Evolutionary conservation across 2,797 vertebrate genomes (phyloP).

Genomic region (Pristis pectinata): DNA sequence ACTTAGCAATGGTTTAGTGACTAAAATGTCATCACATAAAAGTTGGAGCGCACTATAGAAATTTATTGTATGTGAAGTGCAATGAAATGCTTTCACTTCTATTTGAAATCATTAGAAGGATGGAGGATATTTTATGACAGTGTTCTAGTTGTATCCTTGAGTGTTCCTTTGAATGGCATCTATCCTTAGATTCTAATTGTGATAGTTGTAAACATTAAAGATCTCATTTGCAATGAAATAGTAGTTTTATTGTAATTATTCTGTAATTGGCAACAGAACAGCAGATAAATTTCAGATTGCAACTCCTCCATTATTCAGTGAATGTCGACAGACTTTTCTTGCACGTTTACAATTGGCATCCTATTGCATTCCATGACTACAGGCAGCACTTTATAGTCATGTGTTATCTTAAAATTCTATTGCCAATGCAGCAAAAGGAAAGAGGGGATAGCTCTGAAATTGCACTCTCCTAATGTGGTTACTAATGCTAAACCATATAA

Average conservation of each 20-base stretch:
- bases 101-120: not conserved
- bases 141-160: not conserved
- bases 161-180: not conserved
- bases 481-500: not conserved
- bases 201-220: slow-evolving; percentile 1
- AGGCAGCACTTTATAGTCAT: not conserved
- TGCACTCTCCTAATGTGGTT: not conserved
- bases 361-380: not conserved
- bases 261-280: not conserved
- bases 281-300: slow-evolving; percentile 1
- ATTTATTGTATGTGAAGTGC: not conserved
- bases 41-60: not conserved
- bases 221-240: not conserved
- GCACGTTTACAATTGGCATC: slow-evolving; percentile 9
- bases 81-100: not conserved
- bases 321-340: not conserved
- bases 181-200: not conserved
- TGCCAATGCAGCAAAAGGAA: not conserved
- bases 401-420: not conserved
- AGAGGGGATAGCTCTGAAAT: not conserved
- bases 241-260: slow-evolving; percentile 7
- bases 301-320: slow-evolving; percentile 17
- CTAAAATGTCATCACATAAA: not conserved
- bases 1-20: not conserved
- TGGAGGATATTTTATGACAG: not conserved